Percentiles rank a stretch among this genome's conserved stretches.
Conservation (phyloP, 2,888 invertebrate genomes). For the Drosophila monieri region DNA sequence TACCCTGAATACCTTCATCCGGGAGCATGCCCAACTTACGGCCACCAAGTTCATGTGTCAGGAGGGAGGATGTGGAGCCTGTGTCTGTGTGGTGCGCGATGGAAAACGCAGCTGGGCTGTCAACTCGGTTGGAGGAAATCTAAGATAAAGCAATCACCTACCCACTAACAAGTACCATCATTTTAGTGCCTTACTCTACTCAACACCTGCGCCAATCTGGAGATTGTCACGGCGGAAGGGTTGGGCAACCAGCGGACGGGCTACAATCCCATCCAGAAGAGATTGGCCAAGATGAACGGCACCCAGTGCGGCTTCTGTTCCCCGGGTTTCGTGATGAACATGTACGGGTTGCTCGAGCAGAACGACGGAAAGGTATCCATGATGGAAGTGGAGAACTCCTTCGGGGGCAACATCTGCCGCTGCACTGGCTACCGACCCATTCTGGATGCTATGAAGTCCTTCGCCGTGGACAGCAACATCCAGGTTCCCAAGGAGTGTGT, state of each 20-base stretch:
- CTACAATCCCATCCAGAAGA: constrained; percentile 88
- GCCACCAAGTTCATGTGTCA: constrained; percentile 89
- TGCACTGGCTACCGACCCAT: constrained; percentile 93
- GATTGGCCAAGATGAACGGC: constrained; percentile 88
- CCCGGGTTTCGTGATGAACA: constrained; percentile 91
- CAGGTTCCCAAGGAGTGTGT: constrained; percentile 83
- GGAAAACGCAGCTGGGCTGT: constrained; percentile 85
- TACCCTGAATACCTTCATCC: constrained; percentile 86
- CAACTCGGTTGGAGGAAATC: constrained; percentile 84
- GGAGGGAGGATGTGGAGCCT: constrained; percentile 89
- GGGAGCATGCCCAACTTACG: constrained; percentile 85
- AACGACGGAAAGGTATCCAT: constrained; percentile 85
- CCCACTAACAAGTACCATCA: background rate
- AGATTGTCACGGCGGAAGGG: constrained; percentile 89
- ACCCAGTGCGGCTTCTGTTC: constrained; percentile 91
- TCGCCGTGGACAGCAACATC: constrained; percentile 87
- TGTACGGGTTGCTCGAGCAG: constrained; percentile 86
- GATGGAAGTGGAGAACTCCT: constrained; percentile 89
- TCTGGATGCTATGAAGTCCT: constrained; percentile 91
- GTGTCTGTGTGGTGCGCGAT: constrained; percentile 84
- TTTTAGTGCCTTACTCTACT: constrained; percentile 87
- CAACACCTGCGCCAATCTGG: constrained; percentile 88
- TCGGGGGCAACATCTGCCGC: constrained; percentile 91
- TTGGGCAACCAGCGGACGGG: constrained; percentile 87
- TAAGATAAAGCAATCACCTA: background rate